Evolutionary conservation across 2,888 invertebrate species (phyloP), one percentile per base, ranked within the genome.

Genomic region (Dasysyrphus tricinctus): DNA sequence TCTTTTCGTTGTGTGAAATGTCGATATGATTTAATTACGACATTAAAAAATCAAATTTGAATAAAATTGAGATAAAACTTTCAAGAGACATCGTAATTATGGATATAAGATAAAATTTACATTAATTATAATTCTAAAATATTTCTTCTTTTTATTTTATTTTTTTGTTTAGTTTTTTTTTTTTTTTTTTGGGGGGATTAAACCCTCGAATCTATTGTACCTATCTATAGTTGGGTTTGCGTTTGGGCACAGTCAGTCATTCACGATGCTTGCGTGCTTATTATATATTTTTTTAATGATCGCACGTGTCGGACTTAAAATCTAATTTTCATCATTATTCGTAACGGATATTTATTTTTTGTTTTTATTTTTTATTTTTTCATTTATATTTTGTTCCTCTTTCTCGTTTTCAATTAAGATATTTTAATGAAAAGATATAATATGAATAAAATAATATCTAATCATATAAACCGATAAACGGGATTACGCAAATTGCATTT

Each of bases 81-180:
- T 82, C 37, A 75, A 67, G 78, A 86, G 78, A 82, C 78, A 86
- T 86, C 86, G 78, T 72, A 86, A 86, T 82, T 86, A 86, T 86
- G 86, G 86, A 82, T 82, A 79, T 86, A 74, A 67, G 86, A 81
- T 82, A 75, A 86, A 82, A 82, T 81, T 81, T 86, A 72, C 86
- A 82, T 86, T 86, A 86, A 79, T 86, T 86, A 86, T 82, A 82
- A 79, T 82, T 82, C 86, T 72, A 61, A 82, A 75, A 79, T 75
- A 86, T 86, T 65, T 65, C 42, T 32, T 29, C 6, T 65, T 81
- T 81, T 61, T 32, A 39, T 49, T 57, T 63, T 69, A 61, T 63
- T 81, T 51, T 76, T 67, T 81, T 69, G 56, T 11, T 57, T 47
- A 24, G 24, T 47, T 63, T 69, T 80, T 61, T 80, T 57, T 72